These are phyloP conservation scores for Clarias platycephalus DNA, from an alignment of 2,797 vertebrate species.

Conservation along the genomic window DNA sequence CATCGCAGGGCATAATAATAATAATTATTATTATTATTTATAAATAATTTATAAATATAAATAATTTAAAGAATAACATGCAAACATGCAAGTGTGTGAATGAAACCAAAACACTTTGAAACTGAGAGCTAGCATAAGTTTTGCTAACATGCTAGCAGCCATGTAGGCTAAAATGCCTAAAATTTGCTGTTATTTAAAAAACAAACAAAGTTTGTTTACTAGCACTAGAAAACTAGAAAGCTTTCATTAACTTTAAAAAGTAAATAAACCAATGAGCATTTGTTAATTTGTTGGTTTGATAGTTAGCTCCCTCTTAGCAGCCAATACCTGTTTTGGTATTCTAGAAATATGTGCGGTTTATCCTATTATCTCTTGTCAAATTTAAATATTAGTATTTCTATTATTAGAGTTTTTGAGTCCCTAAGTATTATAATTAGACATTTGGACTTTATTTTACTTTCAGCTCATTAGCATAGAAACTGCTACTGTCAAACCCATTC, in stretches of 20 bases:
- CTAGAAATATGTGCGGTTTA: neutral
- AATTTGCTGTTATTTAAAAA: neutral
- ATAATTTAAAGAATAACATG: too few species aligned
- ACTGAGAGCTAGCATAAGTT: neutral
- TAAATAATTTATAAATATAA: too few species aligned
- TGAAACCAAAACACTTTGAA: neutral
- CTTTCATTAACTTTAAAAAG: neutral
- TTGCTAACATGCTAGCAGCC: neutral
- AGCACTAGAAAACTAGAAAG: neutral
- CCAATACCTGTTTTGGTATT: neutral
- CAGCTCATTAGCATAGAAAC: constrained; percentile 44
- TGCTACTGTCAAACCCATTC: constrained; percentile 21
- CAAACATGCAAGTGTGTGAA: too few species aligned
- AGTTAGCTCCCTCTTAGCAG: neutral
- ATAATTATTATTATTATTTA: too few species aligned
- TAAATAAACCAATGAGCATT: neutral
- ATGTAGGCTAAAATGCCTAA: neutral
- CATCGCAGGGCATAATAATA: too few species aligned
- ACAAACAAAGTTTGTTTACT: neutral
- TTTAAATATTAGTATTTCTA: neutral
- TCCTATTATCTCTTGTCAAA: neutral
- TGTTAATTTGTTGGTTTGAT: neutral
- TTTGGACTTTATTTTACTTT: constrained; percentile 18
- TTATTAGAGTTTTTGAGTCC: neutral
- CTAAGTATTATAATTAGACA: too few species aligned